Conservation (phyloP, 2,113 vertebrate species). For the Sclerurus mexicanus region DNA sequence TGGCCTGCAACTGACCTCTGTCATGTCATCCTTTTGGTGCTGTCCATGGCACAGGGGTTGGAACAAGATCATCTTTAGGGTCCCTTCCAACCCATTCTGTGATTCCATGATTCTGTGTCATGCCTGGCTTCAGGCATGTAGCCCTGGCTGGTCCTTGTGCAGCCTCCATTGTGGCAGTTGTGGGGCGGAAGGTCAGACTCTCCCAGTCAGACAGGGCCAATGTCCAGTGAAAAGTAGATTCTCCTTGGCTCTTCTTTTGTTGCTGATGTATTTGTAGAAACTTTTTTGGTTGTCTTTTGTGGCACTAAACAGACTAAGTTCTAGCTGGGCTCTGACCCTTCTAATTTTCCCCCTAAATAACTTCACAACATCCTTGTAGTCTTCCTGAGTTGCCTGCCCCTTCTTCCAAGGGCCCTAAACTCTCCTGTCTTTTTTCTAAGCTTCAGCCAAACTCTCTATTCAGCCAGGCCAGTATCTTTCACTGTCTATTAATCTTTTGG, state of each 20-base stretch:
- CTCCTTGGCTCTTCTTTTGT: background rate
- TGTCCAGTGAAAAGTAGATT: background rate
- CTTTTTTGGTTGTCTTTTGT: background rate
- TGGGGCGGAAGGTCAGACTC: background rate
- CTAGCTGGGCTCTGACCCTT: background rate
- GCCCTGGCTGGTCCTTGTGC: background rate
- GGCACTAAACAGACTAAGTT: background rate
- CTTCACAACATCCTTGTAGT: background rate
- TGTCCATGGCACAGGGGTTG: background rate
- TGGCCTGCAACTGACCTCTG: background rate
- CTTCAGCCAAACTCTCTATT: background rate
- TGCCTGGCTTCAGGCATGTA: background rate
- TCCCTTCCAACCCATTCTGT: too few species aligned
- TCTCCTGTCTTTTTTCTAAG: background rate
- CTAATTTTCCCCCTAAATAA: background rate
- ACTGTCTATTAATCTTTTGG: too few species aligned
- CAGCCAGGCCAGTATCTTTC: too few species aligned
- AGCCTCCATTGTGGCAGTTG: background rate
- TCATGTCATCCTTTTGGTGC: background rate
- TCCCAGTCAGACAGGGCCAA: background rate
- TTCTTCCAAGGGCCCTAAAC: background rate
- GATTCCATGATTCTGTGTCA: background rate
- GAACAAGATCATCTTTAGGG: background rate
- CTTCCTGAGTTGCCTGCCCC: background rate
- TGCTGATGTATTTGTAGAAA: background rate